Evolutionary conservation across 23 tunicate species (phyloP).

Genomic region (Aplidium turbinatum): DNA sequence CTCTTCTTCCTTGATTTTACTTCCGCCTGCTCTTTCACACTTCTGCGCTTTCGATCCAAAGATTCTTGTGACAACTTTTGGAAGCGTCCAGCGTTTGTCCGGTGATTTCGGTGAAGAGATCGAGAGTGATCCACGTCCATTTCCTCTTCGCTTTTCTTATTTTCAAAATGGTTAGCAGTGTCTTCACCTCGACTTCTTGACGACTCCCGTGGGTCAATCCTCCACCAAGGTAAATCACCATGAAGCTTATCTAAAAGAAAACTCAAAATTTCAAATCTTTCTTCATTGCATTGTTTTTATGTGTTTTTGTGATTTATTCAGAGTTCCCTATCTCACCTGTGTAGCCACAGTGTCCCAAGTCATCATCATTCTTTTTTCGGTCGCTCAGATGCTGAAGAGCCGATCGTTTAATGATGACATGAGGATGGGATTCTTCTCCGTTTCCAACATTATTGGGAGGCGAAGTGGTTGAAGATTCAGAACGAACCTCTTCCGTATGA

Average conservation of each 20-base stretch:
- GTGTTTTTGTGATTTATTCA: no score
- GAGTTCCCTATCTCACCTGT: no score
- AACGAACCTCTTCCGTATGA: slow-evolving; percentile 32
- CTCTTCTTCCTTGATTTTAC: slow-evolving; percentile 10
- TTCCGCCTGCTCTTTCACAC: background rate
- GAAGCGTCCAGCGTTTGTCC: slow-evolving; percentile 44
- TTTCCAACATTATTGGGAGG: slow-evolving; percentile 18
- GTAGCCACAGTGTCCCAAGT: slow-evolving; percentile 65
- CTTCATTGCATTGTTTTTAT: no score
- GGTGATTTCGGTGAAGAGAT: background rate
- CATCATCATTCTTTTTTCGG: slow-evolving; percentile 51
- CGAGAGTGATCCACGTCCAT: background rate
- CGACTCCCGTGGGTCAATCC: slow-evolving; percentile 48
- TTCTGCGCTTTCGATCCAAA: slow-evolving; percentile 3
- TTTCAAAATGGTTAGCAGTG: background rate
- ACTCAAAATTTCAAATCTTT: no score
- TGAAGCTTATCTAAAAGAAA: slow-evolving; percentile 38
- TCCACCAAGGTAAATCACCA: slow-evolving; percentile 79
- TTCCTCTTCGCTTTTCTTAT: background rate
- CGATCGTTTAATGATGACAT: slow-evolving; percentile 73
- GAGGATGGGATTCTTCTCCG: slow-evolving; percentile 73
- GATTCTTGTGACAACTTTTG: slow-evolving; percentile 6
- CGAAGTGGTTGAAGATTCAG: slow-evolving; percentile 22
- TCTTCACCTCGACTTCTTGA: slow-evolving; percentile 1
- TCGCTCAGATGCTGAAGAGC: slow-evolving; percentile 32